Base-by-base conservation (phyloP, 1,140 invertebrate species). In the Centruroides sculpturatus region DNA sequence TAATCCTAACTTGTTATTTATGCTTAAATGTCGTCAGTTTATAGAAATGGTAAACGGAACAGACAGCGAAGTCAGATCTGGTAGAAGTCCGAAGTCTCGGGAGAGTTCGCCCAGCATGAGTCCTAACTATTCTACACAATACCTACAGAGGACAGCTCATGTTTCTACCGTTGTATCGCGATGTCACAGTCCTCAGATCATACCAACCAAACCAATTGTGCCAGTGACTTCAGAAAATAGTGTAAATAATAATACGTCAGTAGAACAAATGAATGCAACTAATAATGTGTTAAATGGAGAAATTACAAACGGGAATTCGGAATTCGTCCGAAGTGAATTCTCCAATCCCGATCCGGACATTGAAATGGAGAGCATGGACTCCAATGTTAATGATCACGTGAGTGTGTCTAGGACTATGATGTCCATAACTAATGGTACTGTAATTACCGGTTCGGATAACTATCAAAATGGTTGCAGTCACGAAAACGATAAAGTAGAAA, bases 21-120 rank as follows among this genome's bases (percentile, higher is more conserved):
- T 91, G 74, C 80, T 99, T 59, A 95, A 96, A 75, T 95, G 92
- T 76, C 83, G 95, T 66, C 93, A 98, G 77, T 98, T 98, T 77
- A 87, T 99, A 35, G 95, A 99, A 77, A 79, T 82, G 75, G 76
- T 82, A 47, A 76, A 78, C 68, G 78, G 78, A 35, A 73, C 73
- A 52, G 75, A 79, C 68, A 74, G 70, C 66, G 74, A 74, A 66
- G 71, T 67, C 47, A 65, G 55, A 59, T 57, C 62, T 23, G 35
- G 48, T 10, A 64, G 68, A 11, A 67, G 66, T 54, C 67, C 66
- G n/a, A 66, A 65, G 49, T 65, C 65, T 57, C 65, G 61, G 52
- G 60, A 66, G 35, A 64, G 55, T 55, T 68, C 66, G 6, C 68
- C 68, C 5, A 63, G 55, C 56, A 68, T 67, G 68, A 69, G 68